These are phyloP conservation scores for Protonemura montana DNA, from an alignment of 2,888 invertebrate species.

Conservation along the genomic window DNA sequence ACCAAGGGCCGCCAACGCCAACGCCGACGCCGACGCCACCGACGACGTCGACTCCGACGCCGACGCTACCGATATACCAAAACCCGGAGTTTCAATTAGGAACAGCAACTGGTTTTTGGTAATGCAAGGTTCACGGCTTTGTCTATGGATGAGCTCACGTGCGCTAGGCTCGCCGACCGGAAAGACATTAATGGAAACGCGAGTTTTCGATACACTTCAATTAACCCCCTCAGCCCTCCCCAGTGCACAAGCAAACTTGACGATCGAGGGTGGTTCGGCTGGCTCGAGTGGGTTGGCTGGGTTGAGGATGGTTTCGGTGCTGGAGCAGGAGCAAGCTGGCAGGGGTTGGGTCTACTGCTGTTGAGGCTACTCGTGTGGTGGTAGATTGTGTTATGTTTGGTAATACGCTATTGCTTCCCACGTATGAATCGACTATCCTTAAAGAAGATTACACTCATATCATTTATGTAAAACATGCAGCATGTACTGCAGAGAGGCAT, in stretches of 20 bases:
- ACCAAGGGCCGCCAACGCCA: neutral
- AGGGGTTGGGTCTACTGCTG: neutral
- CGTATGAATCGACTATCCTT: constrained; percentile 7
- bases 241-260: constrained; percentile 3
- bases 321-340: neutral
- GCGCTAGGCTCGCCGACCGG: constrained; percentile 42
- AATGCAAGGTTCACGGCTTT: constrained; percentile 42
- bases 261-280: neutral
- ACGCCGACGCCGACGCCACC: neutral
- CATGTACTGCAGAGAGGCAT: neutral
- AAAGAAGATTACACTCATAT: neutral
- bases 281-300: neutral
- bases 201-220: constrained; percentile 47
- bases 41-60: neutral
- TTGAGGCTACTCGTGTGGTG: neutral
- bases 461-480: neutral
- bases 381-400: neutral
- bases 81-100: constrained; percentile 19
- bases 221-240: constrained; percentile 38
- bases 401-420: neutral
- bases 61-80: neutral
- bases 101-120: constrained; percentile 40
- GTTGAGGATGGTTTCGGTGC: neutral
- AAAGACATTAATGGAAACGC: constrained; percentile 46
- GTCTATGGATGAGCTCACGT: constrained; percentile 44